Conservation (phyloP, 2,113 vertebrate genomes). For the Prolemur simus region DNA sequence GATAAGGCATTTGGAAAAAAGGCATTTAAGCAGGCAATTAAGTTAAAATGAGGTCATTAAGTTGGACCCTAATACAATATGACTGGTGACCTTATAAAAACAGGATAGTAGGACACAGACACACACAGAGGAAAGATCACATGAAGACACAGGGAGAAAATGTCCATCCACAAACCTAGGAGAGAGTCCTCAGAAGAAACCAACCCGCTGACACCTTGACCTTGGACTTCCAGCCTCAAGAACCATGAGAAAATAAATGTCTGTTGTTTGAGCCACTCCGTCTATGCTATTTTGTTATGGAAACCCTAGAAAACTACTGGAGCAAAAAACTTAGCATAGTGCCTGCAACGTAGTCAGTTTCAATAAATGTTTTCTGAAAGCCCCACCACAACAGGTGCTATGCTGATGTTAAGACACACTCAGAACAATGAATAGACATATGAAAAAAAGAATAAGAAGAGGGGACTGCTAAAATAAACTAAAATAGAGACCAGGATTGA, state of each 20-base stretch:
- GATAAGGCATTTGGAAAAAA: background rate
- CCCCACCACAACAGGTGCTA: background rate
- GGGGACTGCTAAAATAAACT: background rate
- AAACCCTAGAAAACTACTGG: background rate
- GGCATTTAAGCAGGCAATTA: background rate
- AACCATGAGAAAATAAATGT: background rate
- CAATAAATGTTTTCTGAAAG: too few species aligned
- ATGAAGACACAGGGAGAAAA: background rate
- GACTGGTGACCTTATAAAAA: background rate
- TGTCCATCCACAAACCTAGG: background rate
- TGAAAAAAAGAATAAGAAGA: background rate
- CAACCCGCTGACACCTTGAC: too few species aligned
- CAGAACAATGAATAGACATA: background rate
- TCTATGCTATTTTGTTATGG: background rate
- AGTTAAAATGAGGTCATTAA: background rate
- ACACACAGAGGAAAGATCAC: background rate
- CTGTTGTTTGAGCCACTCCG: background rate
- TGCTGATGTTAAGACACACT: background rate
- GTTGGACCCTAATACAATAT: background rate
- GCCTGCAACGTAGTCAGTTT: background rate
- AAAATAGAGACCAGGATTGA: background rate
- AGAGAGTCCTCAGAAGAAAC: background rate
- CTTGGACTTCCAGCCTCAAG: too few species aligned
- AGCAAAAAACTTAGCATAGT: background rate
- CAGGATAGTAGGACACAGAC: background rate